phyloP scores from a whole-genome alignment of 2,797 vertebrate genomes.

The Agapornis canus region DNA sequence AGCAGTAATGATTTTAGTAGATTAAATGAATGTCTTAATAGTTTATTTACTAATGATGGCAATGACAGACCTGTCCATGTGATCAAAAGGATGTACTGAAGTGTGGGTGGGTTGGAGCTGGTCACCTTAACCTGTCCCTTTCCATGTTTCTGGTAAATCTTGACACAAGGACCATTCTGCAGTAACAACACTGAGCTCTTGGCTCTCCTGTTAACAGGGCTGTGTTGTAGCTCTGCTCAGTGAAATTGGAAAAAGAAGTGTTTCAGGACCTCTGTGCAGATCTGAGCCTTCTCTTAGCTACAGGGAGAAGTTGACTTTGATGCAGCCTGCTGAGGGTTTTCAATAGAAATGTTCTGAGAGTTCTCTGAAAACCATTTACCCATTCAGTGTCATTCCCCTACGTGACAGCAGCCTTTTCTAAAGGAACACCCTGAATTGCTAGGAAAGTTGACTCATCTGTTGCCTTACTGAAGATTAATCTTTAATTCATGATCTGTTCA shows the following conservation, averaged over 20 bases:
- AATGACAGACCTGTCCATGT: neutral
- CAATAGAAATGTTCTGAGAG: neutral
- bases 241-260: neutral
- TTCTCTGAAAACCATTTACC: constrained; percentile 11
- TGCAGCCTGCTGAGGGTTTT: neutral
- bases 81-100: neutral
- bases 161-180: neutral
- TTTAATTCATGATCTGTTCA: constrained; percentile 6
- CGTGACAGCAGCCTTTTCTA: constrained; percentile 1
- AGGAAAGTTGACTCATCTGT: constrained; percentile 36
- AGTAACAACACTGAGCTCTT: neutral
- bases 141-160: neutral
- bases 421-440: constrained; percentile 4
- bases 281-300: neutral
- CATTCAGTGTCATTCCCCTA: constrained; percentile 1
- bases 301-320: neutral
- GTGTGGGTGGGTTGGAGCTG: neutral
- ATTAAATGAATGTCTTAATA: neutral
- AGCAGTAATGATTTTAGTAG: neutral
- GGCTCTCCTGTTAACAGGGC: neutral
- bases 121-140: neutral
- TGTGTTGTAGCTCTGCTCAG: fast-evolving
- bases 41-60: neutral
- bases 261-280: neutral
- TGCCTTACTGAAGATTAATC: constrained; percentile 25